Base-by-base conservation (phyloP, 2,797 vertebrate species). In the Pseudomugil tenellus region DNA sequence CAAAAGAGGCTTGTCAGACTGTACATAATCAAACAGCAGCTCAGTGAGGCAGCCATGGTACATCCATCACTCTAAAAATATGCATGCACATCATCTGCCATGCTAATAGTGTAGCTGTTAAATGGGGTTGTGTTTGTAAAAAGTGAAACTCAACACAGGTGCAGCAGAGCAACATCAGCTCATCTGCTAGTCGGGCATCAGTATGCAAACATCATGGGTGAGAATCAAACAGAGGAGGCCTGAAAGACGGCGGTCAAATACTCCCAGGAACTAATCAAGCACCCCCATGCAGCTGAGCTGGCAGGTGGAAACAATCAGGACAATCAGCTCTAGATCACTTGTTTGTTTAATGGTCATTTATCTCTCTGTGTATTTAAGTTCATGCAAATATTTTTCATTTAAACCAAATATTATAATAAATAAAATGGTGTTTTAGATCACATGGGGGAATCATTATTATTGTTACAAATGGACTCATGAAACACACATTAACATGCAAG, bases 1-100 rank as follows among this genome's bases (percentile, higher is more conserved):
- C 78, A 89, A 85, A 89, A 70, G 71, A 76, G 74, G 67, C 52
- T 75, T 82, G 84, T 92, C 87, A 86, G 70, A 62, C 23, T 66
- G 39, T 54, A 83, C 71, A 85, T 84, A 87, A 86, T 80, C 81
- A 88, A 79, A 66, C 48, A 76, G 80, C 76, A 58, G 58, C 64
- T 74, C 66, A n/a, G 72, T 58, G 61, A 67, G 35, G 49, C 62
- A 66, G 73, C 65, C 73, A 55, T 66, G 17, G 6, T 52, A 66
- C 81, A 87, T 86, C 60, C 72, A 86, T 89, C 81, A 81, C 74
- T 60, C 14, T 43, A 43, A 43, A n/a, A n/a, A n/a, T n/a, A n/a
- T n/a, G n/a, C n/a, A n/a, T n/a, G n/a, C n/a, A n/a, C n/a, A n/a
- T n/a, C n/a, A n/a, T n/a, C n/a, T n/a, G n/a, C n/a, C n/a, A 43